A percentile compares a stretch with the other conserved stretches of the same genome.
phyloP scores from a whole-genome alignment of 2,888 invertebrate genomes.

The Metacarcinus magister region DNA sequence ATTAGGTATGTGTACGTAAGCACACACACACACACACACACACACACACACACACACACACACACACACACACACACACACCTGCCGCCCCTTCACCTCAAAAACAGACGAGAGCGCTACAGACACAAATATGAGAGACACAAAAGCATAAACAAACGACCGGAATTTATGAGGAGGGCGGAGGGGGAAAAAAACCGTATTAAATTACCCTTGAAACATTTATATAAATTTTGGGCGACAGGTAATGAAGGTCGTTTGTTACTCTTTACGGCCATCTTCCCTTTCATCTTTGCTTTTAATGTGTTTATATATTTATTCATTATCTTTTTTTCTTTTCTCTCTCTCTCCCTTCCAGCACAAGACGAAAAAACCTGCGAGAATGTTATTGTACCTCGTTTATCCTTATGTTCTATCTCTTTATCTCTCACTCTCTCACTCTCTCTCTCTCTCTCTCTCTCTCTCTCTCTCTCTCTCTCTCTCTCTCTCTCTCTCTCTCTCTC shows the following conservation, averaged over 20 bases:
- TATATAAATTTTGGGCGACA: not conserved
- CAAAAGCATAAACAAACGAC: not conserved
- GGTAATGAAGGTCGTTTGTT: not conserved
- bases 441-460: constrained; percentile 17
- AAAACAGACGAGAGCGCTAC: not conserved
- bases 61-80: constrained; percentile 18
- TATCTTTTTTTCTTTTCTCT: not conserved
- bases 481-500: not conserved
- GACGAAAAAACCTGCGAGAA: not conserved
- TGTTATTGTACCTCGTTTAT: too few relatives aligned
- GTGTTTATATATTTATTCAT: not conserved
- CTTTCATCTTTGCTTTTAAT: not conserved
- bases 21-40: constrained; percentile 9
- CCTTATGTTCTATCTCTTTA: not conserved
- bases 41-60: constrained; percentile 42
- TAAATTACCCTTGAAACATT: not conserved
- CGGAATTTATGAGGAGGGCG: not conserved
- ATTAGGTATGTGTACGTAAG: not conserved
- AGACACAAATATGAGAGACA: not conserved
- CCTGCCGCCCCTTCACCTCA: not conserved
- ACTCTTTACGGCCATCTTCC: not conserved
- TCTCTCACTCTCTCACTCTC: not conserved
- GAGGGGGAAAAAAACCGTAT: not conserved
- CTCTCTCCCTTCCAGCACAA: too few relatives aligned
- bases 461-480: not conserved